Base-by-base conservation (phyloP, 2,888 invertebrate species). In the Ophion ventricosus region DNA sequence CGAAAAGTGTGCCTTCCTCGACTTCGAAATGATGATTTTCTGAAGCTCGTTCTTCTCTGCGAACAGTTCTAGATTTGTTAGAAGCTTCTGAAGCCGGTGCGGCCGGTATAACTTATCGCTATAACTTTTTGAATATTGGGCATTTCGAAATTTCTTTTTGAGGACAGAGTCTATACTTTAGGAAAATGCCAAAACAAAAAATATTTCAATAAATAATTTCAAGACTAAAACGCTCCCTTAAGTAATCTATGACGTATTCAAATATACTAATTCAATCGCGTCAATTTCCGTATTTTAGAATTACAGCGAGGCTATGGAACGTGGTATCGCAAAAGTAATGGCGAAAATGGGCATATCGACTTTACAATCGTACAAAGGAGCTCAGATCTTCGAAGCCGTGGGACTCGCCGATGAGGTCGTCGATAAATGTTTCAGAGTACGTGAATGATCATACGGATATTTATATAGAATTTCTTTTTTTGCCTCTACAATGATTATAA, bases 281-380 rank as follows among this genome's bases (percentile, higher is more conserved):
- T n/a, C 14, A 57, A 43, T 35, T 54, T 67, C 7, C 14, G 2
- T 26, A 26, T 54, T 67, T 29, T 86, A 95, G 94, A 95, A 98
- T 88, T 99, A 99, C 93, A 96, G 98, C 61, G 96, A 97, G 87
- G 98, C 99, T 59, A 97, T 97, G 92, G 98, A 98, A 90, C 96
- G 98, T 0, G 99, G 99, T 72, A 97, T 98, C 88, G 96, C 97
- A 72, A 98, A 98, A 94, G 98, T 96, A 0, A 99, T 99, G 99
- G 99, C 99, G 5, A 99, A 99, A 94, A 99, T 99, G 99, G 99
- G 99, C 80, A 99, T 99, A 91, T 99, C 98, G 80, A 99, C 99
- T 0, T 94, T 99, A 59, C 99, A 99, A 93, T 99, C 99, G 0
- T 99, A 99, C 94, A 99, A 99, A 94, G 98, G 99, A 86, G 99